Evolutionary conservation across 64 coral and sea anemone genomes (phyloP), one percentile per base, ranked within the genome.

Genomic region (Montipora capricornis): DNA sequence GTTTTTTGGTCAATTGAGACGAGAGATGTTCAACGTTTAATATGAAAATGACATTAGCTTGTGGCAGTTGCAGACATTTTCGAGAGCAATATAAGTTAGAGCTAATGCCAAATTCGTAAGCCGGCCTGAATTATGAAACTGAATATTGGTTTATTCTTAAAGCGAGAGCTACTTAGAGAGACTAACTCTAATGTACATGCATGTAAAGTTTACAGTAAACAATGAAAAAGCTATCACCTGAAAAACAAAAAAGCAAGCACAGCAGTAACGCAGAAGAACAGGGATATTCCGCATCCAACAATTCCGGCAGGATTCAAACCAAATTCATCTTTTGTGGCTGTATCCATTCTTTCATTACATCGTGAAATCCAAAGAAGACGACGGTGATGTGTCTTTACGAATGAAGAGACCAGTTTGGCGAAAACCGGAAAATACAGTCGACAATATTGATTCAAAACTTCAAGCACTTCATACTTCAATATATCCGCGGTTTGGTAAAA

Each of bases 251-350:
- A 92, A 20, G 92, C 96, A 15, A 95, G 48, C 12, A 95, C 26
- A 2, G 96, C 91, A 44, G 82, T 13, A 5, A 80, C 47, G 49
- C 92, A 98, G 79, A 98, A 98, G 73, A 98, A 98, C 75, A 98
- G 47, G 0, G 93, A 92, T 51, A 98, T 98, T 8, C 77, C 93
- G 62, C 96, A 95, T 71, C 96, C 96, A 47, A 98, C 96, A 19
- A 98, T 80, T 8, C 89, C 93, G 11, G 96, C 95, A 0, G 96
- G 84, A 49, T 95, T 83, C 8, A 98, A 69, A 52, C 81, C 81
- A 68, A 67, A 84, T 12, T 68, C 81, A 4, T 15, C 15, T 5
- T 64, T 20, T 2, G 19, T 10, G 50, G 46, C 48, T 70, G 17
- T 8, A 4, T 10, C 16, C 82, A 86, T 86, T 52, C 12, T 64